Evolutionary conservation across 2,113 vertebrate species (phyloP).

Genomic region (Psettodes erumei): DNA sequence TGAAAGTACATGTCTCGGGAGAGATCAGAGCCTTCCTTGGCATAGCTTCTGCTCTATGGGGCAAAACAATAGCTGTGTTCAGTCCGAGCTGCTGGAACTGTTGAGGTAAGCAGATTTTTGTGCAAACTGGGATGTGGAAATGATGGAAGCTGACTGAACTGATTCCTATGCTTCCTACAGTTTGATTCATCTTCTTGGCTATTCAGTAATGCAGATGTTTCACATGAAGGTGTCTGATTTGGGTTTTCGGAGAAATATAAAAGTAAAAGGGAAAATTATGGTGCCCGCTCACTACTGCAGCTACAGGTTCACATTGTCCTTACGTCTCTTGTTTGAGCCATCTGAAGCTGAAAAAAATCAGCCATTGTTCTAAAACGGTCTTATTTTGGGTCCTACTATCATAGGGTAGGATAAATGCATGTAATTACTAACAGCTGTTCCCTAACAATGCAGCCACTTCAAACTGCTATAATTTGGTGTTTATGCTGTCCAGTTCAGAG

Average conservation of each 20-base stretch:
- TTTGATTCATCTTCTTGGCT: not conserved
- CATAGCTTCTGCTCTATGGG: constrained; percentile 8
- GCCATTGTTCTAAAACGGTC: constrained; percentile 18
- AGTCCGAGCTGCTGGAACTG: constrained; percentile 18
- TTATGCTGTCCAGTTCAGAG: constrained; percentile 46
- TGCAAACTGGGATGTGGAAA: constrained; percentile 9
- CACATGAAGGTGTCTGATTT: not conserved
- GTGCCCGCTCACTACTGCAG: not conserved
- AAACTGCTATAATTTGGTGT: constrained; percentile 57
- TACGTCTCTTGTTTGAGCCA: not conserved
- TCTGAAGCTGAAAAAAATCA: not conserved
- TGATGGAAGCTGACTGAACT: constrained; percentile 10
- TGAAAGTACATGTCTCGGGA: constrained; percentile 35
- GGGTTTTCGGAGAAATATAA: not conserved
- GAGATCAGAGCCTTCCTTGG: constrained; percentile 26
- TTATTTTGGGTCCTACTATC: constrained; percentile 37
- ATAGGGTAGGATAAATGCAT: constrained; percentile 46
- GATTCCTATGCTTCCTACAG: not conserved
- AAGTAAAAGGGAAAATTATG: not conserved
- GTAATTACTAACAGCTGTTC: constrained; percentile 53
- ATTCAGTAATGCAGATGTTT: not conserved
- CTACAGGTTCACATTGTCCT: not conserved
- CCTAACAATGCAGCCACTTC: constrained; percentile 49
- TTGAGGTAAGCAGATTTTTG: not conserved
- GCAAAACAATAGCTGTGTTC: constrained; percentile 27